Conservation (phyloP, 2,113 vertebrate species). For the Prionailurus bengalensis region DNA sequence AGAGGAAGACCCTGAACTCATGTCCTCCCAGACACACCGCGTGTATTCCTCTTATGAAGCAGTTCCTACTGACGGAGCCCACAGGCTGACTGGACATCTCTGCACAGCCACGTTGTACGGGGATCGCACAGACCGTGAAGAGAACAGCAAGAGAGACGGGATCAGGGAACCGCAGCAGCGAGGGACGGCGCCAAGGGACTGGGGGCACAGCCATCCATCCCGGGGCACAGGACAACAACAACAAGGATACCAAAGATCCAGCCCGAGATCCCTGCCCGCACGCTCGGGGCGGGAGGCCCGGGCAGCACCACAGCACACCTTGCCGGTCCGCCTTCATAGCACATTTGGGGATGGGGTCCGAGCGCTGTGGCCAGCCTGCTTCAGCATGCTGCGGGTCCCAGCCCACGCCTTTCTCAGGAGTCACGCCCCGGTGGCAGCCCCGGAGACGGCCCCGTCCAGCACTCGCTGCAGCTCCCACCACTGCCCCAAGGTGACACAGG, state of each 20-base stretch:
- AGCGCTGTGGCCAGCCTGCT: neutral
- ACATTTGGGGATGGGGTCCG: neutral
- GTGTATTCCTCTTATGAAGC: neutral
- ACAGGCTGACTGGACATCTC: too few species aligned
- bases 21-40: neutral
- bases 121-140: neutral
- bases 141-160: neutral
- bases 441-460: neutral
- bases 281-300: rapidly evolving
- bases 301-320: neutral
- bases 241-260: neutral
- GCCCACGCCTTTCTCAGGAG: neutral
- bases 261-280: too few species aligned
- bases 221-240: rapidly evolving
- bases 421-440: neutral
- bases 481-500: neutral
- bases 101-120: neutral
- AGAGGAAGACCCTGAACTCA: neutral
- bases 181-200: neutral
- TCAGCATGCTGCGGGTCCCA: rapidly evolving
- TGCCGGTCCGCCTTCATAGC: neutral
- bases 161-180: rapidly evolving
- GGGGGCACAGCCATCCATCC: neutral
- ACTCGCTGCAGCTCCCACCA: neutral
- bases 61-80: too few species aligned